These are phyloP conservation scores for Pantala flavescens DNA, from an alignment of 1,140 invertebrate genomes.

Conservation along the genomic window DNA sequence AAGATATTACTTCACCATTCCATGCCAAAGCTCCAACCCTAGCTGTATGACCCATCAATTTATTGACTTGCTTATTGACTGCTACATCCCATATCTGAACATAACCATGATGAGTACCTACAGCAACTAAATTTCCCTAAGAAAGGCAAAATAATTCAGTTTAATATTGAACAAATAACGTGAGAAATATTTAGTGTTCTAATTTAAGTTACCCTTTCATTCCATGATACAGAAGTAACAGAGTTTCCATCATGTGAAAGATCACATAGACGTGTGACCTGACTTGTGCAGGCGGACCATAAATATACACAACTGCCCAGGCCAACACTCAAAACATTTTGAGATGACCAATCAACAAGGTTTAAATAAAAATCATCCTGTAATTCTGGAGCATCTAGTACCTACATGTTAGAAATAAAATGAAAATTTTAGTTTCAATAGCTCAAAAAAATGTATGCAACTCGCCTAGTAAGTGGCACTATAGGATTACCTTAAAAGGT, in stretches of 20 bases:
- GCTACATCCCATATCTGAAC: constrained; percentile 97
- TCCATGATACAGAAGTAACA: constrained; percentile 98
- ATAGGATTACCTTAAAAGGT: constrained; percentile 71
- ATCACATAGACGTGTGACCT: constrained; percentile 93
- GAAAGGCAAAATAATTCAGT: constrained; percentile 18
- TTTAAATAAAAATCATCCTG: constrained; percentile 99
- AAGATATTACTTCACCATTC: constrained; percentile 95
- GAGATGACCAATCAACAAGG: constrained; percentile 98
- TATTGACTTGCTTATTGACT: constrained; percentile 87
- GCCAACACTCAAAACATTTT: constrained; percentile 98
- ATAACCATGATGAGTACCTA: constrained; percentile 93
- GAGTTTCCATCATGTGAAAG: constrained; percentile 84
- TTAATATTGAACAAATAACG: neutral
- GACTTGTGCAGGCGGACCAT: constrained; percentile 98
- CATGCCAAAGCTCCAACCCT: constrained; percentile 90
- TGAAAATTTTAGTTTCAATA: neutral
- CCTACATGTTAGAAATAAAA: constrained; percentile 31
- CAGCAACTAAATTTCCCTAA: constrained; percentile 86
- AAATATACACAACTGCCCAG: constrained; percentile 96
- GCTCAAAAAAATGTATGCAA: neutral
- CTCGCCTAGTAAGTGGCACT: neutral
- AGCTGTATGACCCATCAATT: constrained; percentile 85
- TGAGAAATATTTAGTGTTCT: neutral
- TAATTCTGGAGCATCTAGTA: constrained; percentile 94
- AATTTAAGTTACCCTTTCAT: constrained; percentile 57